A percentile compares a stretch with the other conserved stretches of the same genome.
Conservation (phyloP, 1,140 invertebrate species). For the Aphis craccivora region DNA sequence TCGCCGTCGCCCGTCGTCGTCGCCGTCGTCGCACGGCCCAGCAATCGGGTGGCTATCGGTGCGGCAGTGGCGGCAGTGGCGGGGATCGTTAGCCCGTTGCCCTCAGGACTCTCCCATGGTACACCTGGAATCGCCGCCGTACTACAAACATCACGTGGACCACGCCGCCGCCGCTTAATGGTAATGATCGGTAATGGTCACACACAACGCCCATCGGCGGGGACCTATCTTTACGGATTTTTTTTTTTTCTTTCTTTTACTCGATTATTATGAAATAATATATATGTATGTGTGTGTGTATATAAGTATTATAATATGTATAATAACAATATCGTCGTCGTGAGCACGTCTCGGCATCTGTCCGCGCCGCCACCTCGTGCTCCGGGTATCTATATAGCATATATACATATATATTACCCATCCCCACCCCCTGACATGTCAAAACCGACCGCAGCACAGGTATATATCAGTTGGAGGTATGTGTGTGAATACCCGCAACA, state of each 20-base stretch:
- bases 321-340: conserved; percentile 17
- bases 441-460: background rate
- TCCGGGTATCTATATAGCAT: background rate
- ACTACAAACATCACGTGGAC: conserved; percentile 30
- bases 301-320: background rate
- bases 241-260: background rate
- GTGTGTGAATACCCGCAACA: background rate
- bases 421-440: background rate
- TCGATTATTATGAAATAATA: conserved; percentile 14
- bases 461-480: background rate
- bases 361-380: background rate
- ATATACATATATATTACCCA: background rate
- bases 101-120: conserved; percentile 55
- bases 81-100: conserved; percentile 52
- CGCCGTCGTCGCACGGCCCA: conserved; percentile 1
- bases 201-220: conserved; percentile 51
- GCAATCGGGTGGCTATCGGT: background rate
- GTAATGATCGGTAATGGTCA: conserved; percentile 47
- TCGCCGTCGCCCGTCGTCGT: background rate
- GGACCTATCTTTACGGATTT: conserved; percentile 16
- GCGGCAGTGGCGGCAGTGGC: background rate
- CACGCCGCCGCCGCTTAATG: conserved; percentile 12
- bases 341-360: background rate
- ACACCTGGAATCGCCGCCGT: conserved; percentile 38
- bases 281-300: background rate